Conservation (phyloP, 2,888 invertebrate genomes). For the Clistopyga incitator region DNA sequence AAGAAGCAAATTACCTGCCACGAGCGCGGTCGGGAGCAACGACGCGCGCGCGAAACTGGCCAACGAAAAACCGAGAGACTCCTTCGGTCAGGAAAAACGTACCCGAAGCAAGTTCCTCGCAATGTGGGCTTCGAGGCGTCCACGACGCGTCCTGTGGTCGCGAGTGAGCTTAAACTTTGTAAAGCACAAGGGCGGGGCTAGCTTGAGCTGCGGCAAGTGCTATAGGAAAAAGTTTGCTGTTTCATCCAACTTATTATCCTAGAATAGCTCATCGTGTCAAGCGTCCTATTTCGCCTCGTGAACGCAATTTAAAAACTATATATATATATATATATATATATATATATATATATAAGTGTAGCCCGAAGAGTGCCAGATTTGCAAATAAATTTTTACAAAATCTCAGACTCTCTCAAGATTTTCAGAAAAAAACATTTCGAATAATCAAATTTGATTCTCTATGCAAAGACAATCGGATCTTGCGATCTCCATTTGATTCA, state of each 20-base stretch:
- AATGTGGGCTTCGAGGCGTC: slow-evolving; percentile 23
- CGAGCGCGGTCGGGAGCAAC: slow-evolving; percentile 51
- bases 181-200: neutral
- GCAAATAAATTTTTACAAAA: neutral
- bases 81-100: slow-evolving; percentile 63
- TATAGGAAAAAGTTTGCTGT: slow-evolving; percentile 57
- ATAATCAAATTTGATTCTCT: too few relatives aligned
- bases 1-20: slow-evolving; percentile 81
- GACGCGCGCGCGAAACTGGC: slow-evolving; percentile 33
- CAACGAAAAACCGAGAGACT: slow-evolving; percentile 46
- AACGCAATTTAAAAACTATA: slow-evolving; percentile 55
- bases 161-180: slow-evolving; percentile 51
- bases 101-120: slow-evolving; percentile 44
- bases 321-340: slow-evolving; percentile 16
- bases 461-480: too few relatives aligned
- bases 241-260: slow-evolving; percentile 56
- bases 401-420: too few relatives aligned
- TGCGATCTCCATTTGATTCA: too few relatives aligned
- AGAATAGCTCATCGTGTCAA: slow-evolving; percentile 54
- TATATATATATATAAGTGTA: slow-evolving; percentile 2
- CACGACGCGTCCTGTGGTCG: slow-evolving; percentile 15
- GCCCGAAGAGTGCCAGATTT: neutral
- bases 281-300: slow-evolving; percentile 54
- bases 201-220: slow-evolving; percentile 26
- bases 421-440: neutral